Evolutionary conservation across 2,888 invertebrate species (phyloP), one percentile per base, ranked within the genome.

Genomic region (Dyspetes luteomarginatus): DNA sequence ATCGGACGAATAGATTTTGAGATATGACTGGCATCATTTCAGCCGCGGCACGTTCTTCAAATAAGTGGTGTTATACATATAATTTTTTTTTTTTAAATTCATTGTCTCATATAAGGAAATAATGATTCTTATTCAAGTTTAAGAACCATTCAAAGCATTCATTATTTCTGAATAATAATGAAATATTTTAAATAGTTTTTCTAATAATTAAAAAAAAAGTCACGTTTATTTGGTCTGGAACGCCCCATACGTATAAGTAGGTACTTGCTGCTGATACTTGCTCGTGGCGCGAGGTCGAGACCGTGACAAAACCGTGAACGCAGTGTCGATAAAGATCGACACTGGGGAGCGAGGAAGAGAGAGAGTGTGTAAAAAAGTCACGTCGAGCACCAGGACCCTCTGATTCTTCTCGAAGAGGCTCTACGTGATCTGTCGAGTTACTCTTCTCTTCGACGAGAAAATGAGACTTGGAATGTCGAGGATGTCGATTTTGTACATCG

Each of bases 221-320:
- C n/a, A n/a, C n/a, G n/a, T n/a, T n/a, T n/a, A n/a, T n/a, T n/a
- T n/a, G n/a, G n/a, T n/a, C n/a, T n/a, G n/a, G 36, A 36, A 36
- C 2, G 12, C 36, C 36, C 36, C 36, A 36, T 36, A 36, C 36
- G 12, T 36, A 36, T 36, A 12, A 12, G 12, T 19, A n/a, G 12
- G 55, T 76, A 65, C 68, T 60, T 12, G 55, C 73, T 68, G 65
- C 50, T 60, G 22, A n/a, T 67, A 69, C 28, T 60, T 50, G 56
- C 30, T 50, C 12, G 43, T n/a, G 30, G 19, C 78, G 78, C 76
- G 62, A 81, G 78, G 74, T 81, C 82, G 85, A 83, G 71, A 84
- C 81, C 85, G 82, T 85, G 81, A 85, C 85, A 85, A 86, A 88
- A 87, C 83, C 82, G 68, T 81, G 55, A 85, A 78, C 83, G 85